Evolutionary conservation across 2,888 invertebrate species (phyloP), one percentile per base, ranked within the genome.

Genomic region (Hirtodrosophila alboralis): DNA sequence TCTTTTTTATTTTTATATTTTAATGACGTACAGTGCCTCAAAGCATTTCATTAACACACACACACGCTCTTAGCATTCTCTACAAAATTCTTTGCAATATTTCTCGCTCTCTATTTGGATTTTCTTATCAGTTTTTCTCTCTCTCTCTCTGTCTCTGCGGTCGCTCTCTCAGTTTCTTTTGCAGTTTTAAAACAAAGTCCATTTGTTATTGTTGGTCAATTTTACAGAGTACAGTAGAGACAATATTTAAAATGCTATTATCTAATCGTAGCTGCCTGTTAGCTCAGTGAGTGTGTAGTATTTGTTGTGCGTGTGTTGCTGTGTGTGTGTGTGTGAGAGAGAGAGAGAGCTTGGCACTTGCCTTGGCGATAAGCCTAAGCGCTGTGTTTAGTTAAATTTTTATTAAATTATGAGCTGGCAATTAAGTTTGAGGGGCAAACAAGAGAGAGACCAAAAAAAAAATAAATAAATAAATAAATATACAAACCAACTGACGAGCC

Each of bases 221-320:
- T 75, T 70, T 60, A 64, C 62, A 57, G 73, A 61, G 77, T 78
- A 81, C 83, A 78, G 79, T 78, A 81, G 77, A 77, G 79, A 81
- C 77, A 81, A 69, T 65, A 58, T 77, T 77, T 68, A 64, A 77
- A 78, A 75, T 78, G 66, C 70, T 69, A 81, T 78, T 78, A 78
- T 78, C 77, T 78, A 81, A 78, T 78, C 77, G 75, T 49, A 21
- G 52, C 33, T 33, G 34, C 27, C 8, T 10, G n/a, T n/a, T n/a
- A n/a, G n/a, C 27, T 43, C 41, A n/a, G 31, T 18, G 30, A 27
- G 43, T 47, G 34, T 52, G 26, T 41, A 13, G n/a, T n/a, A n/a
- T n/a, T n/a, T 38, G 13, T 13, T 16, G 10, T 27, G 41, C 38
- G 48, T 44, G 33, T 33, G n/a, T 8, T 26, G 7, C 16, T 27